Evolutionary conservation across 2,888 invertebrate genomes (phyloP), one percentile per base, ranked within the genome.

Genomic region (Nemotelus nigrinus): DNA sequence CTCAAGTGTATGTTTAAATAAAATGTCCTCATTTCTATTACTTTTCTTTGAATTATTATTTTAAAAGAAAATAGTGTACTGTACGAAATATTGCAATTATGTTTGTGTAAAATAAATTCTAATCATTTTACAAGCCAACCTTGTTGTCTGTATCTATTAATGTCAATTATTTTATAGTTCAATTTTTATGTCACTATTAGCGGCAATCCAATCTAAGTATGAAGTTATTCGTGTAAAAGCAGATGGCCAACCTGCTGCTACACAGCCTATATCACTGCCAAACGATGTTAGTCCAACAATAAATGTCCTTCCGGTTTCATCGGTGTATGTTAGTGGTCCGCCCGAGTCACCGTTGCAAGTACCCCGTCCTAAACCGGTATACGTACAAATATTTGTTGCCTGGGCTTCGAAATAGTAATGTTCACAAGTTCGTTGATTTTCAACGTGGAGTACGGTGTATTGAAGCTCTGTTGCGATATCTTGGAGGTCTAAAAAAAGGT

Each of bases 341-440:
- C 86, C 86, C 1, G 86, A 86, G 76, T 87, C 86, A 0, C 86
- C 86, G 74, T 82, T 83, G 77, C 86, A 86, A 3, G 83, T 84
- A 25, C 85, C 85, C 47, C 81, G 80, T 0, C 83, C 82, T 0
- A 80, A 80, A 2, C 81, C 79, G 1, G 85, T 86, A 79, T 84
- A 83, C 7, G 82, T 83, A 43, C 76, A 76, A 76, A 76, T 76
- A 39, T 43, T 63, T 43, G 63, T 43, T n/a, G 58, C n/a, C 5
- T 25, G 58, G n/a, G 43, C 63, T 41, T 39, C 63, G 25, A 8
- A 6, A 10, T 47, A 72, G 58, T n/a, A 72, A 44, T 72, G 58
- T 39, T 10, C 39, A 50, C 75, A 75, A 8, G 48, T 63, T 5
- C 48, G 2, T 48, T 63, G 63, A 48, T 25, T 50, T 3, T 25